Evolutionary conservation across 2,888 invertebrate species (phyloP).

Genomic region (Imbricaverruca yamaguchii): DNA sequence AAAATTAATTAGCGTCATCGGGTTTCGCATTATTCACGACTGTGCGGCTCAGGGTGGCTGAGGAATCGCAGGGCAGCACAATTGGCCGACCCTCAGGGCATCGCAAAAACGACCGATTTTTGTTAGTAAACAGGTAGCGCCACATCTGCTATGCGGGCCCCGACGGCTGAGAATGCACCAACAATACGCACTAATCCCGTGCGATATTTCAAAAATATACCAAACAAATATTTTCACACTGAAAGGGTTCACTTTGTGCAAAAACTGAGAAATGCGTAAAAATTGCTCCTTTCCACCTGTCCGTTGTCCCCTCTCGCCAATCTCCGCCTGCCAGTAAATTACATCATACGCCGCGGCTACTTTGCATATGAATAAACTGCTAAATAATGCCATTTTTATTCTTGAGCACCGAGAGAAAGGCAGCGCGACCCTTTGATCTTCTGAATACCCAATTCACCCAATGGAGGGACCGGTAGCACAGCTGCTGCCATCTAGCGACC

Average conservation of each 20-base stretch:
- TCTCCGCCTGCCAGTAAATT: background rate
- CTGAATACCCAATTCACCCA: constrained; percentile 14
- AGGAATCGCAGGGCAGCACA: background rate
- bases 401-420: constrained; percentile 19
- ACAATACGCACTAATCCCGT: constrained; percentile 2
- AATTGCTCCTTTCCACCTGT: constrained; percentile 12
- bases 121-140: constrained; percentile 6
- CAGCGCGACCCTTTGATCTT: constrained; percentile 12
- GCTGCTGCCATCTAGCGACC: background rate
- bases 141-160: background rate
- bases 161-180: background rate
- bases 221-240: constrained; percentile 7
- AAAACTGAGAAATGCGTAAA: constrained; percentile 21
- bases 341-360: background rate
- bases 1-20: constrained; percentile 13
- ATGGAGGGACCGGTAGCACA: background rate
- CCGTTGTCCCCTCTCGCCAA: background rate
- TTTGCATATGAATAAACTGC: constrained; percentile 21
- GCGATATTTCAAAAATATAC: constrained; percentile 13
- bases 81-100: background rate
- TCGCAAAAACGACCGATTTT: background rate
- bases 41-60: background rate
- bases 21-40: background rate
- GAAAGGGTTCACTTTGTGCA: background rate
- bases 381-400: constrained; percentile 22